These are phyloP conservation scores for Myathropa florea DNA, from an alignment of 2,888 invertebrate species.

Conservation along the genomic window DNA sequence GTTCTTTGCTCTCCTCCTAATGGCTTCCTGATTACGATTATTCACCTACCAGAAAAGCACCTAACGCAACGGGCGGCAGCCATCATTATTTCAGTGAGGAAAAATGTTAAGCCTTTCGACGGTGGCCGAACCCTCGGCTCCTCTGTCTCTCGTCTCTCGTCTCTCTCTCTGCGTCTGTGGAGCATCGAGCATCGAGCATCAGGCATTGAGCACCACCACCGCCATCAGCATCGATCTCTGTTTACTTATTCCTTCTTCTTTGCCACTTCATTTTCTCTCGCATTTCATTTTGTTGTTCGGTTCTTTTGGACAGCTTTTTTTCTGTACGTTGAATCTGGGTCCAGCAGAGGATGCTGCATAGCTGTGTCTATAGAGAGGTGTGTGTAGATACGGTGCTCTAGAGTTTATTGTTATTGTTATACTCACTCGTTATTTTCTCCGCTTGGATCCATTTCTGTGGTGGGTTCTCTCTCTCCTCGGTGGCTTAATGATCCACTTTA, in stretches of 20 bases:
- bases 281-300: constrained; percentile 18
- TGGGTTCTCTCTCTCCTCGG: constrained; percentile 10
- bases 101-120: constrained; percentile 63
- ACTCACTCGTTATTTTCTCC: constrained; percentile 43
- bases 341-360: constrained; percentile 56
- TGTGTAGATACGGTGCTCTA: constrained; percentile 47
- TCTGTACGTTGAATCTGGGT: constrained; percentile 58
- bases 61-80: constrained; percentile 68
- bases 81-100: constrained; percentile 60
- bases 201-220: constrained; percentile 42
- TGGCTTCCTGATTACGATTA: constrained; percentile 68
- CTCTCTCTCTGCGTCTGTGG: not conserved
- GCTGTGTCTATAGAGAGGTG: constrained; percentile 5
- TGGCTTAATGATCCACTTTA: constrained; percentile 61
- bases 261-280: constrained; percentile 66
- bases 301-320: not conserved
- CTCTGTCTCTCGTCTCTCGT: too few species aligned
- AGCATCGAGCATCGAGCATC: not conserved
- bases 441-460: constrained; percentile 46
- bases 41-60: constrained; percentile 69
- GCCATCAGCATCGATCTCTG: constrained; percentile 67
- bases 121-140: not conserved
- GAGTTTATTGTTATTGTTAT: constrained; percentile 64
- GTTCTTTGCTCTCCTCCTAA: constrained; percentile 62
- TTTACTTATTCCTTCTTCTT: constrained; percentile 70